Evolutionary conservation across 2,888 invertebrate species (phyloP).

Genomic region (Mellilla xanthometata): DNA sequence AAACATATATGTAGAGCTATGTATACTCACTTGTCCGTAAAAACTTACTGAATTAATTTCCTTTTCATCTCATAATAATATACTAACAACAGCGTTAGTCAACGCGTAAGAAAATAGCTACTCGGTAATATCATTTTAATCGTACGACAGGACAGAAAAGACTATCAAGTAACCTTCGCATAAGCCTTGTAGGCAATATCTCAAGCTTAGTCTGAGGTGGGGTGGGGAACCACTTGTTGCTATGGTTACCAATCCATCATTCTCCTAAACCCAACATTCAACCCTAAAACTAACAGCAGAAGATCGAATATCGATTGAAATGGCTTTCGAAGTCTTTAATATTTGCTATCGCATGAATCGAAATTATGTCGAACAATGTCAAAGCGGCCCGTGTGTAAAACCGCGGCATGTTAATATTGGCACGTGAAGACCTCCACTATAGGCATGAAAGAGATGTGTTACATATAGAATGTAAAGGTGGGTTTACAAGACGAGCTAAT

Average conservation of each 20-base stretch:
- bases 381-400: constrained; percentile 32
- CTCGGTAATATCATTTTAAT: neutral
- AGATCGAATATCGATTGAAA: constrained; percentile 22
- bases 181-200: constrained; percentile 59
- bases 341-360: constrained; percentile 38
- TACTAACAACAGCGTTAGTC: too few relatives aligned
- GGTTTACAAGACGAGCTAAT: too few relatives aligned
- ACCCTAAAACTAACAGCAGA: constrained; percentile 18
- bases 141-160: constrained; percentile 16
- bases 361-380: constrained; percentile 42
- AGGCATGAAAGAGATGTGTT: too few relatives aligned
- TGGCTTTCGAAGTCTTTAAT: constrained; percentile 15
- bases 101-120: too few relatives aligned
- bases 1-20: too few relatives aligned
- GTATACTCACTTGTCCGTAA: too few relatives aligned
- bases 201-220: constrained; percentile 51
- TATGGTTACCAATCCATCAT: constrained; percentile 50
- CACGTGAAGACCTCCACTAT: too few relatives aligned
- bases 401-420: too few relatives aligned
- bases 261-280: constrained; percentile 26
- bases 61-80: too few relatives aligned
- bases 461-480: too few relatives aligned
- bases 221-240: constrained; percentile 62
- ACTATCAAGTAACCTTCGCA: constrained; percentile 27
- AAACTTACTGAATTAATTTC: too few relatives aligned